Evolutionary conservation across 2,888 invertebrate species (phyloP).

Genomic region (Melangyna quadrimaculata): DNA sequence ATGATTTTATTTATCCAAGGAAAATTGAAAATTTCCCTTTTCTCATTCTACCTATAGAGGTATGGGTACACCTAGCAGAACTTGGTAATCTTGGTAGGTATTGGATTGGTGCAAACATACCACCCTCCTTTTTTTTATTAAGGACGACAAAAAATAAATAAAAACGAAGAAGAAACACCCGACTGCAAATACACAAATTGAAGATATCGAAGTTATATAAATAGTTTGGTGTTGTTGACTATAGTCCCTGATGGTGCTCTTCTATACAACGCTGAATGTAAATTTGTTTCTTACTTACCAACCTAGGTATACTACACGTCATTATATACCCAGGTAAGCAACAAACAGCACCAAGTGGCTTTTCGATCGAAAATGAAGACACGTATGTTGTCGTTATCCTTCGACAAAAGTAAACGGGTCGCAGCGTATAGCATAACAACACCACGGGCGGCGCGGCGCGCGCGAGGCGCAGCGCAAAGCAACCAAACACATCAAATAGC

Average conservation of each 20-base stretch:
- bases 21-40: conserved; percentile 60
- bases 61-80: not conserved
- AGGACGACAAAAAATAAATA: not conserved
- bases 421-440: not conserved
- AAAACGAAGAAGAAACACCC: conserved; percentile 14
- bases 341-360: conserved; percentile 8
- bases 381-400: conserved; percentile 65
- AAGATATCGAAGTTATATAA: conserved; percentile 45
- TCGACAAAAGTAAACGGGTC: not conserved
- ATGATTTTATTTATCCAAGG: conserved; percentile 71
- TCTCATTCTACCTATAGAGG: not conserved
- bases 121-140: not conserved
- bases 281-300: conserved; percentile 48
- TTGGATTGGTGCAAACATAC: not conserved
- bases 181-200: conserved; percentile 30
- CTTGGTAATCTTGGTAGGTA: not conserved
- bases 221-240: not conserved
- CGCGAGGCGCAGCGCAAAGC: conserved; percentile 23
- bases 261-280: conserved; percentile 48
- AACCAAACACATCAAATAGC: conserved; percentile 1
- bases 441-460: too few species aligned
- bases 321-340: not conserved
- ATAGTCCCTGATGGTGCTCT: not conserved
- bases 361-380: conserved; percentile 44
- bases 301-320: not conserved